phyloP scores from a whole-genome alignment of 37 sponge, comb jelly and placozoan species.

The Theonella swinhoei region DNA sequence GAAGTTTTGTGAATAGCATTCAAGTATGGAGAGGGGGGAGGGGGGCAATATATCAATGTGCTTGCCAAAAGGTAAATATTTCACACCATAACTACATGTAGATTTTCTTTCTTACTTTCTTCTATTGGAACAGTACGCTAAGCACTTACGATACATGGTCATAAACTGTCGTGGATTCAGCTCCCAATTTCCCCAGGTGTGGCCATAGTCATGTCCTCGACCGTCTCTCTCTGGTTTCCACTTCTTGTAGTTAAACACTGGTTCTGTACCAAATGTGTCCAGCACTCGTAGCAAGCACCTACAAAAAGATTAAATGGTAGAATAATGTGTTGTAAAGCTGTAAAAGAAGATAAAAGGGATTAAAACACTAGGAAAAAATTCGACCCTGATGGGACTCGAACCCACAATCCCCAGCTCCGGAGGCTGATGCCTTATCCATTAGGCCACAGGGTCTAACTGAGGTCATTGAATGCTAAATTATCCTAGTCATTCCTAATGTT shows the following conservation, averaged over 20 bases:
- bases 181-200: constrained; percentile 72
- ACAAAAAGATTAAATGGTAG: background rate
- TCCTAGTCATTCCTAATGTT: no score
- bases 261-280: constrained; percentile 89
- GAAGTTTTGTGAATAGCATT: background rate
- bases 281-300: constrained; percentile 75
- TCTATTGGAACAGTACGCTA: no score
- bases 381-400: constrained; percentile 96
- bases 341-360: constrained; percentile 3
- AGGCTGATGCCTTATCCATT: constrained; percentile 94
- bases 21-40: background rate
- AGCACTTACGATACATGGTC: constrained; percentile 76
- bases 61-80: background rate
- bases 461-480: no score
- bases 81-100: background rate
- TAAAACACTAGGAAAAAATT: constrained; percentile 35
- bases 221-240: constrained; percentile 41
- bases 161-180: constrained; percentile 67
- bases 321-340: background rate
- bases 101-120: background rate
- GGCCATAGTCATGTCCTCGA: constrained; percentile 20
- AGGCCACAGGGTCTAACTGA: constrained; percentile 74
- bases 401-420: constrained; percentile 97
- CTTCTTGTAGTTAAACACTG: constrained; percentile 60
- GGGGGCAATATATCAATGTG: background rate